Evolutionary conservation across 2,113 vertebrate genomes (phyloP).

Genomic region (Hemicordylus capensis): DNA sequence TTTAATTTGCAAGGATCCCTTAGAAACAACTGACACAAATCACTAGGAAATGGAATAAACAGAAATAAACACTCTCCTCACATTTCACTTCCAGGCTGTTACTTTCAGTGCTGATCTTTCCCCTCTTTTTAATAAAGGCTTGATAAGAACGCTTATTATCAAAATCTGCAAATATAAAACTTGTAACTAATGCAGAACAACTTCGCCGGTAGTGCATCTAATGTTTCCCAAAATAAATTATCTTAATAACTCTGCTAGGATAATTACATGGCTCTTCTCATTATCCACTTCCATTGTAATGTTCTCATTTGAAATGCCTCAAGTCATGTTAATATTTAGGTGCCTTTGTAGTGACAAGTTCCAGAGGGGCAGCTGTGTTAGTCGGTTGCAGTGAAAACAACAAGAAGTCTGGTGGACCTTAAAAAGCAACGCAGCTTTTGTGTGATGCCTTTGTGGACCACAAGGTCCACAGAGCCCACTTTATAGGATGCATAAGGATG

Average conservation of each 20-base stretch:
- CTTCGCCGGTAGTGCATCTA: too few relatives aligned
- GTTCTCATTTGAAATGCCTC: slow-evolving; percentile 12
- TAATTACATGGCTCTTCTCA: slow-evolving; percentile 5
- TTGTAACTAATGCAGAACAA: too few relatives aligned
- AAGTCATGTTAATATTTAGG: slow-evolving; percentile 12
- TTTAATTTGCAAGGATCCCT: background rate
- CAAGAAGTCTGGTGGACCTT: background rate
- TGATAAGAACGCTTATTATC: too few relatives aligned
- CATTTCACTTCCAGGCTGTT: slow-evolving; percentile 10
- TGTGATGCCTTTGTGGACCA: background rate
- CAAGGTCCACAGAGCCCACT: too few relatives aligned
- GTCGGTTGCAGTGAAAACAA: background rate
- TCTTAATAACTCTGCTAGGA: background rate
- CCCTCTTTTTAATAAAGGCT: too few relatives aligned
- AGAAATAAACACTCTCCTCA: background rate
- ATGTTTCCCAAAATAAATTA: slow-evolving; percentile 9
- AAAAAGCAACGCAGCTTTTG: background rate
- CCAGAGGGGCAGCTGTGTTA: background rate
- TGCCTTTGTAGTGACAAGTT: background rate
- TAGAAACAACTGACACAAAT: slow-evolving; percentile 1
- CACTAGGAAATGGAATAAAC: background rate
- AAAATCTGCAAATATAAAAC: too few relatives aligned
- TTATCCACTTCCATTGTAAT: slow-evolving; percentile 8
- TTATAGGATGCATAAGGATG: background rate
- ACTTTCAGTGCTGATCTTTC: too few relatives aligned